Conservation (phyloP, 2,797 vertebrate genomes). For the Pangasius mekongensis region DNA sequence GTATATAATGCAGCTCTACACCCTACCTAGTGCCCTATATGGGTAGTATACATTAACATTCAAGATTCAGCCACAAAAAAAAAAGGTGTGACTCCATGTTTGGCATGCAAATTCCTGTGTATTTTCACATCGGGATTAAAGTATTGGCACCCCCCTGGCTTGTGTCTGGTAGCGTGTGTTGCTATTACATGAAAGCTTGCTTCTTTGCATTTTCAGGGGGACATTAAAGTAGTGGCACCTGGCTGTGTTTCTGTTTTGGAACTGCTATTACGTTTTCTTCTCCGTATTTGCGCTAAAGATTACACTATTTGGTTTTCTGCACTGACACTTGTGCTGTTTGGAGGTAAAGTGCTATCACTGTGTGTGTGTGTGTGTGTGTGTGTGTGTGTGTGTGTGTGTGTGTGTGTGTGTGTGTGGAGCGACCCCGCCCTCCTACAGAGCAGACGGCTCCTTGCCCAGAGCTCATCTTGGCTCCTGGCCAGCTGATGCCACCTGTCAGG, state of each 20-base stretch:
- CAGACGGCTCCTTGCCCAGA: slow-evolving; percentile 4
- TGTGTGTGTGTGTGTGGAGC: background rate
- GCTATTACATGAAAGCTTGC: no score
- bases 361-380: slow-evolving; percentile 9
- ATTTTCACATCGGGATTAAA: background rate
- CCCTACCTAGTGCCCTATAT: background rate
- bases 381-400: background rate
- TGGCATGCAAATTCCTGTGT: background rate
- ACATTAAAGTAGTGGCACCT: background rate
- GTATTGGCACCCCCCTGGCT: background rate
- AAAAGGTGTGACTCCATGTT: background rate
- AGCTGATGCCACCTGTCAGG: slow-evolving; percentile 49
- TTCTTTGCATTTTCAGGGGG: background rate
- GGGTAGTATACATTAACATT: background rate
- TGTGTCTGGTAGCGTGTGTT: background rate
- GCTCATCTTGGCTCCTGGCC: slow-evolving; percentile 13
- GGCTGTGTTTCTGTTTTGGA: background rate
- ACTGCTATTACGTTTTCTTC: background rate
- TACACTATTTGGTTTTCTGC: background rate
- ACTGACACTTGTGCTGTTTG: no score
- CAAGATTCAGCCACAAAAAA: background rate
- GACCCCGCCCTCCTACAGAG: slow-evolving; percentile 20
- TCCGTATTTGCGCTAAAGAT: background rate
- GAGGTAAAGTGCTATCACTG: background rate
- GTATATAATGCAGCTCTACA: background rate